A percentile compares a stretch with the other conserved stretches of the same genome.
These are phyloP conservation scores for Ericerus pela DNA, from an alignment of 1,140 invertebrate species.

Conservation along the genomic window DNA sequence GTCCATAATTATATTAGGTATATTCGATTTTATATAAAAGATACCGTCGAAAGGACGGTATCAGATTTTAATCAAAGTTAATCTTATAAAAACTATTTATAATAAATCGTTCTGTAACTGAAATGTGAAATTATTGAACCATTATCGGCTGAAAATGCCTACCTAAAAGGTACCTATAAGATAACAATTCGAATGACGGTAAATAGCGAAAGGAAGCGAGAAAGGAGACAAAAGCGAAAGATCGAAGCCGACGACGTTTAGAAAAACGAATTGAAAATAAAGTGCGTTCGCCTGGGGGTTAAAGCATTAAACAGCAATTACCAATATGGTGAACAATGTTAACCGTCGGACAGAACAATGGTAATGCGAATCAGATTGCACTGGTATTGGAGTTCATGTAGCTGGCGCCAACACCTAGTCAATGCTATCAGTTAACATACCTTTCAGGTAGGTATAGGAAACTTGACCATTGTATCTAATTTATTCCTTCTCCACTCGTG, in stretches of 20 bases:
- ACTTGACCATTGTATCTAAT: background rate
- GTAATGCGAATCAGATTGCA: conserved; percentile 8
- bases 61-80: background rate
- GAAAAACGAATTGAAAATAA: conserved; percentile 7
- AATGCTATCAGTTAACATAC: conserved; percentile 9
- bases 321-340: conserved; percentile 10
- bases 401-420: conserved; percentile 11
- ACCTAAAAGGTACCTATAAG: background rate
- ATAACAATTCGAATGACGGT: conserved; percentile 1
- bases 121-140: conserved; percentile 9
- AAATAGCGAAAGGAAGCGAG: conserved; percentile 3
- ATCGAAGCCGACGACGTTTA: conserved; percentile 1
- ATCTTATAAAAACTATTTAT: conserved; percentile 1
- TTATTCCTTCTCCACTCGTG: background rate
- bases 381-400: conserved; percentile 2
- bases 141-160: conserved; percentile 2
- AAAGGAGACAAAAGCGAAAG: background rate
- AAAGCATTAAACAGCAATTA: conserved; percentile 12
- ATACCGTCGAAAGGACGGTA: background rate
- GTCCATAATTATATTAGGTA: no score
- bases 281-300: background rate
- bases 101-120: background rate
- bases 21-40: background rate
- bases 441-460: conserved; percentile 4
- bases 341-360: conserved; percentile 8